Conservation (phyloP, 92 coral and sea anemone genomes). For the Parazoanthus atlanticus region DNA sequence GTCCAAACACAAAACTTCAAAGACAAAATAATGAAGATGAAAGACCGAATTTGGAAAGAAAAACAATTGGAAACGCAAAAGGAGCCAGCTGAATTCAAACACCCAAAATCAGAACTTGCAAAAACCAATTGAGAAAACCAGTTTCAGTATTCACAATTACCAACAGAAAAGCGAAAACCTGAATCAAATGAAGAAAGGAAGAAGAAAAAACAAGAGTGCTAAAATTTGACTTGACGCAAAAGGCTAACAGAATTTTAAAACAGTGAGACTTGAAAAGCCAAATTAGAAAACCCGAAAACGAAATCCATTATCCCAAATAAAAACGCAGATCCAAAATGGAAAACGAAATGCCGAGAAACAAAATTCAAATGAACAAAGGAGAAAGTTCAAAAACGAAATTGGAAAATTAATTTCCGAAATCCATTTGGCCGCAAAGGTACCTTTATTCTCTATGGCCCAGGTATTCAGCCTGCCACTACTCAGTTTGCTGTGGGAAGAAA, state of each 20-base stretch:
- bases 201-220: constrained; percentile 7
- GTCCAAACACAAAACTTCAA: constrained; percentile 15
- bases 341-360: neutral
- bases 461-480: too few relatives aligned
- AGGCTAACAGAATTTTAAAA: neutral
- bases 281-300: neutral
- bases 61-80: neutral
- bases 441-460: too few relatives aligned
- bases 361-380: constrained; percentile 5
- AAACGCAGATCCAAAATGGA: neutral
- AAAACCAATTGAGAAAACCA: neutral
- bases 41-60: constrained; percentile 7
- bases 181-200: constrained; percentile 12
- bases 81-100: constrained; percentile 8
- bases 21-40: constrained; percentile 8
- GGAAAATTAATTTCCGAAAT: constrained; percentile 7
- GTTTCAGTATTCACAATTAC: constrained; percentile 10
- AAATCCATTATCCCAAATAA: neutral
- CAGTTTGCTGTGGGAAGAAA: too few relatives aligned
- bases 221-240: neutral
- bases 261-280: constrained; percentile 2
- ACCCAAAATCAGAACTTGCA: neutral
- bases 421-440: constrained; percentile 32
- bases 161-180: neutral
- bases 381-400: neutral